Base-by-base conservation (phyloP, 2,888 invertebrate genomes). In the Temnothorax unifasciatus region DNA sequence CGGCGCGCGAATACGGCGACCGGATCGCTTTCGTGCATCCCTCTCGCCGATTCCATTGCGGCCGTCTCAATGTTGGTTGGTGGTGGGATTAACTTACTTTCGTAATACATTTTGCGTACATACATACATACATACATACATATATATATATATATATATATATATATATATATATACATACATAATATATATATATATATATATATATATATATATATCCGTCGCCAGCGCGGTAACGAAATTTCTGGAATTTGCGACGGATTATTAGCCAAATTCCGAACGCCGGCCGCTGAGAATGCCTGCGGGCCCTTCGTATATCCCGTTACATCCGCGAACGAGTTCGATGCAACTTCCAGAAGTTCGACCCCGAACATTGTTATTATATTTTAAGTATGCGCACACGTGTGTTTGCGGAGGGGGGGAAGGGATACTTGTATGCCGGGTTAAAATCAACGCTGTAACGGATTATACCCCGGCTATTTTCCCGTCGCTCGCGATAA, bases 231-330 rank as follows among this genome's bases (percentile, higher is more conserved):
- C n/a, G 9, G 18, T 29, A 69, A 47, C 38, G 18, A 73, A 83
- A 86, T 83, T 64, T 68, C 18, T 13, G 63, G 64, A 74, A 86
- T 88, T 86, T 38, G 6, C 13, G 44, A 5, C 3, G 13, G 54
- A 79, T 85, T 85, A 85, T 86, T 77, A 83, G 73, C 52, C 44
- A 64, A 81, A 88, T 86, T 86, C 64, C 83, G 13, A 73, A 59
- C 68, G 57, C 61, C 52, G 59, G 41, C 61, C 64, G 9, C 11
- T 9, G 47, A 66, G 66, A 47, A 68, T 68, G 66, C 44, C 34
- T 69, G 57, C 21, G 34, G 34, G 71, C 44, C 44, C 15, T 71
- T 79, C 11, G n/a, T 25, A 25, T 29, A 29, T 29, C 29, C 13
- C 34, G 38, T 41, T 71, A n/a, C 4, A 29, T 57, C 1, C 44